Evolutionary conservation across 2,113 vertebrate species (phyloP), one percentile per base, ranked within the genome.

Genomic region (Lethenteron camtschaticum): DNA sequence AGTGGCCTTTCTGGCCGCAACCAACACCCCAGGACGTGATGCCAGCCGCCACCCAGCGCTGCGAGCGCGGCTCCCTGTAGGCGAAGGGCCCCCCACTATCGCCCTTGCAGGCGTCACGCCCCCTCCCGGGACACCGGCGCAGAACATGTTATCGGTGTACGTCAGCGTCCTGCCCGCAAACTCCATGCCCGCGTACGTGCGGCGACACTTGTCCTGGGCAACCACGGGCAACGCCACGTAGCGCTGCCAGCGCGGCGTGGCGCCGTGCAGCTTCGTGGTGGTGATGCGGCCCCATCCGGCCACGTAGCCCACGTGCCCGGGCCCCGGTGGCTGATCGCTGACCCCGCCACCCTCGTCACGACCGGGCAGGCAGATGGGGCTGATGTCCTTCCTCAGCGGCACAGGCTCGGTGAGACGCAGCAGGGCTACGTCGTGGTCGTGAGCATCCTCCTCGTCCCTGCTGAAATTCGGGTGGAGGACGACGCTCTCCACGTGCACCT

Each of bases 1-100:
- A 70, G 4, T 18, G 57, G 2, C 55, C 69, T 9, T n/a, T 16
- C 14, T 10, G 13, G 10, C 55, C 69, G 3, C 69, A 70, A 12
- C 55, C 69, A 16, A 70, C 8, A 6, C 69, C 69, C 69, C 69
- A 70, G 69, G 69, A 70, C 8, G 58, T 57, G 2, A 70, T n/a
- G 13, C 69, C 69, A 2, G n/a, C 56, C 2, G 14, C 69, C 11
- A 57, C 57, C 69, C 69, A 70, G 8, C 8, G 2, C 18, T 56
- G 56, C 8, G 2, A 11, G 12, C 2, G 56, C 8, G 10, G 55
- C 5, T 57, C 8, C 6, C 6, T 12, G 3, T 13, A 9, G 69
- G 69, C 12, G 4, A 57, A 16, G 9, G 69, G 24, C 9, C 69
- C 69, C 3, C 69, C 69, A 20, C 69, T 70, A 14, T 70, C 69